phyloP scores from a whole-genome alignment of 1,140 invertebrate genomes.

The Tetragonula clypearis region DNA sequence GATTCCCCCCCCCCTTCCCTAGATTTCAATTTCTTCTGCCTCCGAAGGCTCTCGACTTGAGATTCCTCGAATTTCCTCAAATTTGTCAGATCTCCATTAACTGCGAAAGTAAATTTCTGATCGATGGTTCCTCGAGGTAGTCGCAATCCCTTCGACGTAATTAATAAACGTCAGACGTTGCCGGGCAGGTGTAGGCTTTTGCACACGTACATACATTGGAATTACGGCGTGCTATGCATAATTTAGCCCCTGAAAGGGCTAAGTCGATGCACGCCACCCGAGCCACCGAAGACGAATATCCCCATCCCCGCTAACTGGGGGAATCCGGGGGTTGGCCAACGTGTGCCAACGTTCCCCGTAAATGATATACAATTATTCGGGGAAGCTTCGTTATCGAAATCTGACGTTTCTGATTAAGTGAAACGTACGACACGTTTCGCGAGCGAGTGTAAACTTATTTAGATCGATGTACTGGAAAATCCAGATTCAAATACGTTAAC shows the following conservation, averaged over 20 bases:
- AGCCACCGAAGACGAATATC: constrained; percentile 26
- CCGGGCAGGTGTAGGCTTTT: constrained; percentile 52
- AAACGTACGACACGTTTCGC: constrained; percentile 12
- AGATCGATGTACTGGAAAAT: no score
- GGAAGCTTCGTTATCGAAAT: constrained; percentile 11
- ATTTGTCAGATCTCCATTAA: background rate
- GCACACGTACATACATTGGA: constrained; percentile 17
- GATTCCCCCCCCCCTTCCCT: no score
- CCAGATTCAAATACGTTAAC: no score
- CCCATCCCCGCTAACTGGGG: background rate
- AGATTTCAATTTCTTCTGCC: background rate
- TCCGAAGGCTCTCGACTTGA: no score
- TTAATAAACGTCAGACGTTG: constrained; percentile 55
- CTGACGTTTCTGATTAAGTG: constrained; percentile 9
- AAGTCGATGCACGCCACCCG: constrained; percentile 31
- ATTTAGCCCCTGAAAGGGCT: constrained; percentile 25
- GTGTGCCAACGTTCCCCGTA: background rate
- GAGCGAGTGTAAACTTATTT: no score
- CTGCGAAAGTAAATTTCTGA: background rate
- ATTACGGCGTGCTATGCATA: constrained; percentile 32
- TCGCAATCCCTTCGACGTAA: constrained; percentile 37
- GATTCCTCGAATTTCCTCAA: no score
- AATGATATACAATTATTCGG: constrained; percentile 33
- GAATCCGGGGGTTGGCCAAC: background rate
- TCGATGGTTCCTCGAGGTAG: background rate